Conservation (phyloP, 1,140 invertebrate species). For the Lepidostoma basale region DNA sequence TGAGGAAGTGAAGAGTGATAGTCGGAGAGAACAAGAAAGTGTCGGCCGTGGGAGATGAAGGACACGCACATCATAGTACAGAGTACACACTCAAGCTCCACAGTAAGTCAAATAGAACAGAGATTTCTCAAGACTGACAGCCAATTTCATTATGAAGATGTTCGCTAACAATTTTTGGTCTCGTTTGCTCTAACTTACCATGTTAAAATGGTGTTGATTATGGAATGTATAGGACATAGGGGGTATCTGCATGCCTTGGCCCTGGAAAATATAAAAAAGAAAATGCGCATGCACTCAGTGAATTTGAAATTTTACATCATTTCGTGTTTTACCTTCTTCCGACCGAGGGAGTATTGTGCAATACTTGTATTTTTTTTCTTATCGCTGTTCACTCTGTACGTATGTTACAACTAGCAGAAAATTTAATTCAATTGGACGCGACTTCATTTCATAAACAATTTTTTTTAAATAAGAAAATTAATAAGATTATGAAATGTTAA, state of each 20-base stretch:
- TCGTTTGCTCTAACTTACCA: conserved; percentile 43
- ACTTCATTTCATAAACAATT: too few relatives aligned
- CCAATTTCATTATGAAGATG: conserved; percentile 13
- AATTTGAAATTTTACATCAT: conserved; percentile 1
- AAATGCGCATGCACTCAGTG: conserved; percentile 45
- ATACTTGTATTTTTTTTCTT: too few relatives aligned
- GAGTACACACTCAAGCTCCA: too few relatives aligned
- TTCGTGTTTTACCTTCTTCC: too few relatives aligned
- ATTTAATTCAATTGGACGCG: too few relatives aligned
- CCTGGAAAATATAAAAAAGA: conserved; percentile 46
- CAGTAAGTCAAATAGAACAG: conserved; percentile 14
- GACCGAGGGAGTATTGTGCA: too few relatives aligned
- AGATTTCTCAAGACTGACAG: conserved; percentile 15
- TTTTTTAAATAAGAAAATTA: too few relatives aligned
- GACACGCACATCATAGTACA: neutral
- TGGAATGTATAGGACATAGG: conserved; percentile 47
- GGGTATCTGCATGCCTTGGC: conserved; percentile 46
- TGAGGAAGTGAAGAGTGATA: neutral
- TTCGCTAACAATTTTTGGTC: conserved; percentile 8
- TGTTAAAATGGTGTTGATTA: conserved; percentile 46
- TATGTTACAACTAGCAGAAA: too few relatives aligned
- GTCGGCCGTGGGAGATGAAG: neutral
- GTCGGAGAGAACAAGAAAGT: neutral
- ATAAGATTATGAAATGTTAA: too few relatives aligned
- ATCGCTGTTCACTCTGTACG: too few relatives aligned